A percentile compares a stretch with the other conserved stretches of the same genome.
These are phyloP conservation scores for Rattus norvegicus DNA, from an alignment of 2,113 vertebrate genomes.

Conservation along the genomic window GRCr8 NC_086019.1:76001501-76002000, in stretches of 20 bases:
- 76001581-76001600: not conserved
- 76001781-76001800: not conserved
- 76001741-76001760: not conserved
- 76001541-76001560: not conserved
- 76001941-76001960: too few species aligned
- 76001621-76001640: not conserved
- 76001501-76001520: not conserved
- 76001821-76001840: not conserved
- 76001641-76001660: accelerated
- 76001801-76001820: too few species aligned
- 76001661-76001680: accelerated
- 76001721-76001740: not conserved
- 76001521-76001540: slow-evolving; percentile 37
- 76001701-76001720: not conserved
- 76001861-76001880: not conserved
- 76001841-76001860: not conserved
- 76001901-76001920: too few species aligned
- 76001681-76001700: too few species aligned
- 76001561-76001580: not conserved
- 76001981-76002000: not conserved
- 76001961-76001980: not conserved
- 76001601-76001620: not conserved
- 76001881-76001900: too few species aligned
- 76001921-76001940: not conserved
- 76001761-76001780: not conserved